Evolutionary conservation across 1,140 invertebrate species (phyloP).

Genomic region (Drosophila nigrodunni): DNA sequence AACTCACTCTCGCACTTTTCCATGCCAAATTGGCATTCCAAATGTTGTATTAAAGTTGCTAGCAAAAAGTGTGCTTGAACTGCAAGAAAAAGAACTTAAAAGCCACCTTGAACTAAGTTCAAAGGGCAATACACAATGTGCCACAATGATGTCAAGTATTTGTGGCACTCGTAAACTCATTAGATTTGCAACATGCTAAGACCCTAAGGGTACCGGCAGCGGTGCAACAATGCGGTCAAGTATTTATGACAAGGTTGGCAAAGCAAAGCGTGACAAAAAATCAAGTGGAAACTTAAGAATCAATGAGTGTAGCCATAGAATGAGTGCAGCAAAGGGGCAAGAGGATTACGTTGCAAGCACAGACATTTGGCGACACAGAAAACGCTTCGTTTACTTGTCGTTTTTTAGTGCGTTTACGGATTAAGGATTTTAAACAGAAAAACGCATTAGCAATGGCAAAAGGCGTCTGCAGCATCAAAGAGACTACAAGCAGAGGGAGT

Average conservation of each 20-base stretch:
- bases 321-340: constrained; percentile 26
- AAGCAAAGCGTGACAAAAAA: background rate
- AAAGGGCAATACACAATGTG: constrained; percentile 23
- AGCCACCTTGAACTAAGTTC: constrained; percentile 41
- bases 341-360: constrained; percentile 46
- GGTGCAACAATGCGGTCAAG: constrained; percentile 73
- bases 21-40: constrained; percentile 20
- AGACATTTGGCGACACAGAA: constrained; percentile 69
- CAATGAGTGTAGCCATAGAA: constrained; percentile 13
- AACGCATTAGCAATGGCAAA: constrained; percentile 77
- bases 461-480: constrained; percentile 43
- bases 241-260: constrained; percentile 77
- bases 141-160: constrained; percentile 36
- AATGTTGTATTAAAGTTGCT: constrained; percentile 30
- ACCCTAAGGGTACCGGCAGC: constrained; percentile 4
- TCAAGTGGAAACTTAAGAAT: constrained; percentile 22
- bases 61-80: background rate
- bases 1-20: background rate
- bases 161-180: constrained; percentile 59
- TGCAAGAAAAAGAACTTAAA: background rate
- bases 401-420: constrained; percentile 75
- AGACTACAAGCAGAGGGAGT: background rate
- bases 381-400: constrained; percentile 36
- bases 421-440: constrained; percentile 79
- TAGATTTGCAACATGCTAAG: constrained; percentile 62